Base-by-base conservation (phyloP, 2,888 invertebrate genomes). In the Nycteola revayana region DNA sequence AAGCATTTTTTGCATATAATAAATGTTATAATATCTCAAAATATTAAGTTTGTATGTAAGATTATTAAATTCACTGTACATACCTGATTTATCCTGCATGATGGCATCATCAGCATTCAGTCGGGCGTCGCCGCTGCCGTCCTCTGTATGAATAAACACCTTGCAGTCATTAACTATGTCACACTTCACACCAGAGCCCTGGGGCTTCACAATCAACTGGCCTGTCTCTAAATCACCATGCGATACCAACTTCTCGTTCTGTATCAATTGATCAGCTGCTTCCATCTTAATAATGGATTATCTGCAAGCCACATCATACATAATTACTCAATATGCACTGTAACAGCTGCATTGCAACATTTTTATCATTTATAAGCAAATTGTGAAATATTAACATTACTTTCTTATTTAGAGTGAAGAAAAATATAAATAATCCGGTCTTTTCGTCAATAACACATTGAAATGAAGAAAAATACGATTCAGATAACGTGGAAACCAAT, bases 81-180 rank as follows among this genome's bases (percentile, higher is more conserved):
- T 64, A 73, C 72, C 75, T 58, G 56, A 58, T 9, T 39, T 58
- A 23, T 53, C 59, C 29, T 67, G 58, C 31, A 47, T 34, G 38
- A 56, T 58, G 7, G 66, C 68, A 25, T 57, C 63, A 36, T 57
- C 60, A 37, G 68, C 37, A 40, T 67, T 75, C 14, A 60, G 48
- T 35, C 67, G 66, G 3, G 75, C 72, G 66, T 87, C 87, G 25
- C 88, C 87, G 44, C 87, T 71, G 6, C 88, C 88, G 42, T 86
- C 84, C 48, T 88, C 88, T 38, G 86, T 76, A 39, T 73, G 81
- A 18, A 88, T 54, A 37, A 87, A 82, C 62, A 79, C 76, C 57
- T 84, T 75, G 49, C 82, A 85, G 53, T 88, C 85, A 70, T 88
- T 85, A 5, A 83, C 70, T 53, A 88, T 68, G 46, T 88, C 80